phyloP scores from a whole-genome alignment of 2,888 invertebrate species.

The Athalia rosae region DNA sequence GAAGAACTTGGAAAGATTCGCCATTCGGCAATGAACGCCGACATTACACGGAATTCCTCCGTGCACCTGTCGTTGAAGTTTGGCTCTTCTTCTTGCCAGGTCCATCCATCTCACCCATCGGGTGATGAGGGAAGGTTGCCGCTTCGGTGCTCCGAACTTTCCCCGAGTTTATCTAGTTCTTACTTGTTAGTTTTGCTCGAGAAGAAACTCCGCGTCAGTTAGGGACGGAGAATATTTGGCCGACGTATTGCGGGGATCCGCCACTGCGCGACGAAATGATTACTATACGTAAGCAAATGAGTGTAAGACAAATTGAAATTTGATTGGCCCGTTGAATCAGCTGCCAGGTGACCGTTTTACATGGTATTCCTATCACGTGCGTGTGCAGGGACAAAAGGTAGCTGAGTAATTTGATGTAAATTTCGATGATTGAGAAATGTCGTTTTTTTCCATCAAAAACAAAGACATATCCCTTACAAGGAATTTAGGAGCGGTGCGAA shows the following conservation, averaged over 20 bases:
- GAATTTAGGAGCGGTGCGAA: not conserved
- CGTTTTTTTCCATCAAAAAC: conserved; percentile 11
- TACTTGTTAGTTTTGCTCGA: not conserved
- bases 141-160: conserved; percentile 12
- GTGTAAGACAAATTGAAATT: not conserved
- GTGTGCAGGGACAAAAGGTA: no score
- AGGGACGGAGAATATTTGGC: not conserved
- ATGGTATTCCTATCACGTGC: not conserved
- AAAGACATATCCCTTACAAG: conserved; percentile 2
- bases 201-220: not conserved
- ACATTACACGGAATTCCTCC: not conserved
- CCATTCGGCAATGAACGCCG: conserved; percentile 15
- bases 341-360: not conserved
- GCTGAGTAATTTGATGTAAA: not conserved
- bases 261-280: not conserved
- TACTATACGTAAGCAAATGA: not conserved
- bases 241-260: not conserved
- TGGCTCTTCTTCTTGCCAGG: not conserved
- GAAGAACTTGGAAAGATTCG: not conserved
- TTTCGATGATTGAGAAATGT: not conserved
- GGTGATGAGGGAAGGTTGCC: conserved; percentile 9
- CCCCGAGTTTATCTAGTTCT: not conserved
- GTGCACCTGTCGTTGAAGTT: conserved; percentile 13
- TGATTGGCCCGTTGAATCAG: conserved; percentile 19
- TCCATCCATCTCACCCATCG: conserved; percentile 18